Percentiles rank a stretch among this genome's conserved stretches.
These are phyloP conservation scores for Gymnopithys bicolor DNA, from an alignment of 2,797 vertebrate genomes.

Conservation along the genomic window DNA sequence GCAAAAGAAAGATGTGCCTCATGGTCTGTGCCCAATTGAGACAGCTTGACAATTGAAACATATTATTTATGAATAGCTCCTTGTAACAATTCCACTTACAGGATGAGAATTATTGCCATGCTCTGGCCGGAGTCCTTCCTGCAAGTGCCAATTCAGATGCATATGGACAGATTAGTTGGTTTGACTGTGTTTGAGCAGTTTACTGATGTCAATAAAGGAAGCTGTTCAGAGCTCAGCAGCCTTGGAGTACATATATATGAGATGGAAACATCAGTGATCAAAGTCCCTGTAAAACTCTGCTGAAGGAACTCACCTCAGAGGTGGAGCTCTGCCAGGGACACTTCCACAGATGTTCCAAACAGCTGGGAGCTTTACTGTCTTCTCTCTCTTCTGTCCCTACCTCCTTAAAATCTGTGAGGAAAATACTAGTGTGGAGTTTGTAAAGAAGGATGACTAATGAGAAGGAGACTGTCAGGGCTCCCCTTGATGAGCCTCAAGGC, in stretches of 20 bases:
- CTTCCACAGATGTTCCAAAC: background rate
- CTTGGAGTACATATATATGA: accelerated
- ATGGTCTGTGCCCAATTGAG: background rate
- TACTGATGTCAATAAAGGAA: background rate
- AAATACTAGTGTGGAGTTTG: accelerated
- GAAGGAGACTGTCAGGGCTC: background rate
- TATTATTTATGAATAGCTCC: background rate
- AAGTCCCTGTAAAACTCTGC: background rate
- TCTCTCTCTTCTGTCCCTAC: background rate
- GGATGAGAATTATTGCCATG: background rate
- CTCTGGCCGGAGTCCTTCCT: background rate
- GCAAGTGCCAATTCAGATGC: background rate
- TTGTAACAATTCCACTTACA: background rate
- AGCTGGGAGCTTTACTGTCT: background rate
- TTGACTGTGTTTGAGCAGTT: background rate
- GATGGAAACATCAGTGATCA: background rate
- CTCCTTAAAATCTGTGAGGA: background rate
- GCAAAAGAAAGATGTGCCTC: background rate
- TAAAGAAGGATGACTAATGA: background rate
- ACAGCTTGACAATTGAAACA: background rate
- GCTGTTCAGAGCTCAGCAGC: background rate
- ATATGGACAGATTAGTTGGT: background rate
- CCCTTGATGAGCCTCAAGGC: accelerated
- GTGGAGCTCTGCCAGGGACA: background rate
- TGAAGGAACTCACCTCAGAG: background rate